Evolutionary conservation across 2,797 vertebrate species (phyloP).

Genomic region (Oreonectes daqikongensis): DNA sequence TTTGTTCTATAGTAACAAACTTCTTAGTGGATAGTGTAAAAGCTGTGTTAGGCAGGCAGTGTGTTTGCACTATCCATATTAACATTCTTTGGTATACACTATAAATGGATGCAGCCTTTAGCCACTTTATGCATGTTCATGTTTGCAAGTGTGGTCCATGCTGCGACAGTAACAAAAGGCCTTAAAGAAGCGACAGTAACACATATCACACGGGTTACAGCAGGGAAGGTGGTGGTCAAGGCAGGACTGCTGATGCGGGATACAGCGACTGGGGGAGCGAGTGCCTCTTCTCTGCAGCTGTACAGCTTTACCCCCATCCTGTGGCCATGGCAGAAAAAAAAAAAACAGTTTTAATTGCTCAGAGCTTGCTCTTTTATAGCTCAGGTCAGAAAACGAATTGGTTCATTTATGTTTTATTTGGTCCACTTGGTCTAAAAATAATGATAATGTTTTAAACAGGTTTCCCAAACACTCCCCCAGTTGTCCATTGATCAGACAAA

Average conservation of each 20-base stretch:
- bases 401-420: neutral
- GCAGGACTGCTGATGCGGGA: conserved; percentile 80
- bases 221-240: conserved; percentile 78
- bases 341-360: neutral
- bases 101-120: conserved; percentile 1
- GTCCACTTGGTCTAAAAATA: neutral
- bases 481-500: no score
- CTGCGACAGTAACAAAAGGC: conserved; percentile 80
- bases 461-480: no score
- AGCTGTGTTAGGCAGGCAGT: neutral
- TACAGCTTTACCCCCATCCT: conserved; percentile 65
- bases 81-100: conserved; percentile 3
- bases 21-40: conserved; percentile 13
- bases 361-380: neutral
- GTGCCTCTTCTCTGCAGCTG: conserved; percentile 73
- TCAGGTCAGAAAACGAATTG: neutral
- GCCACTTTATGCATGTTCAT: conserved; percentile 66
- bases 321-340: conserved; percentile 19
- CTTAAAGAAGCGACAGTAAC: conserved; percentile 83
- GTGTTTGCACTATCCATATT: conserved; percentile 1
- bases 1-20: neutral
- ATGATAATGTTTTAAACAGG: neutral
- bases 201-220: conserved; percentile 79
- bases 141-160: conserved; percentile 71
- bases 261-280: conserved; percentile 75